A percentile compares a stretch with the other conserved stretches of the same genome.
These are phyloP conservation scores for Tragelaphus buxtoni DNA, from an alignment of 2,113 vertebrate species.

Conservation along the genomic window DNA sequence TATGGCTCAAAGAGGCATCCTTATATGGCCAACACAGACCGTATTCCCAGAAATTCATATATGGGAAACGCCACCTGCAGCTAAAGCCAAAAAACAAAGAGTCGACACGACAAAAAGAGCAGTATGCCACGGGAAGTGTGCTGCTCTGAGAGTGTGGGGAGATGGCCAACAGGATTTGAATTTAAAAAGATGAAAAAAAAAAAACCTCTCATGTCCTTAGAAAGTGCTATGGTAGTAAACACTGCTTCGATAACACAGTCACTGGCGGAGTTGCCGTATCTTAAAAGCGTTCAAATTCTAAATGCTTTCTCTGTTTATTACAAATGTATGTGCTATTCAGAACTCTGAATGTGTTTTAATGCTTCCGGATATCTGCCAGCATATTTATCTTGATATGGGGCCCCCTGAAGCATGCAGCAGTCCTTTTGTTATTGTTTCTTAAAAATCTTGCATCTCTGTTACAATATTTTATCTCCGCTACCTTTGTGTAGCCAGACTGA, in stretches of 20 bases:
- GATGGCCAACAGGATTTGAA: conserved; percentile 73
- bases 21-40: conserved; percentile 59
- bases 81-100: conserved; percentile 69
- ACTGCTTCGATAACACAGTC: conserved; percentile 65
- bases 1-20: conserved; percentile 46
- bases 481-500: background rate
- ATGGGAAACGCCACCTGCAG: conserved; percentile 75
- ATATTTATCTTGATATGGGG: conserved; percentile 65
- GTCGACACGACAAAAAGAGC: conserved; percentile 59
- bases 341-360: conserved; percentile 68
- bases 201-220: conserved; percentile 64
- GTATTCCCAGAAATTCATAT: conserved; percentile 64
- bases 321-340: conserved; percentile 61
- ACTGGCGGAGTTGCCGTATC: conserved; percentile 55
- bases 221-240: conserved; percentile 60
- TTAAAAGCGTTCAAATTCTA: conserved; percentile 64
- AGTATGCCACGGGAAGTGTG: conserved; percentile 51
- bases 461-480: conserved; percentile 64
- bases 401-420: conserved; percentile 72
- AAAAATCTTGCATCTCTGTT: conserved; percentile 73
- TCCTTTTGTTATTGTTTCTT: conserved; percentile 52
- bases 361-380: conserved; percentile 65
- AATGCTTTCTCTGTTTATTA: conserved; percentile 72
- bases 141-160: conserved; percentile 30
- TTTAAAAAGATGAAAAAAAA: conserved; percentile 54